Percentiles rank a stretch among this genome's conserved stretches.
Conservation (phyloP, 2,113 vertebrate species). For the Tragulus kanchil region DNA sequence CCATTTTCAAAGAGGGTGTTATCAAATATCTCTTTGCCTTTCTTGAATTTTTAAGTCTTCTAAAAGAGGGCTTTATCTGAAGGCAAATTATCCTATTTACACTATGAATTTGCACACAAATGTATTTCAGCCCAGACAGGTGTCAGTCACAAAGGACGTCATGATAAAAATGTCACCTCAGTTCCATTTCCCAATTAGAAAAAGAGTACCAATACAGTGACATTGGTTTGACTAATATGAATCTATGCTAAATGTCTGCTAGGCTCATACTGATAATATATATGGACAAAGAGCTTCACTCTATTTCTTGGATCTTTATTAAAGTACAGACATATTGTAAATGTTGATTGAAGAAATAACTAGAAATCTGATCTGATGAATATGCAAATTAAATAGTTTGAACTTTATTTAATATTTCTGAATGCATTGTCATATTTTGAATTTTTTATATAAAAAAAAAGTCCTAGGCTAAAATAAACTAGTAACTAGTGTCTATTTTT, state of each 20-base stretch:
- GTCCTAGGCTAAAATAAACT: slow-evolving; percentile 35
- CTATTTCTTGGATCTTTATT: slow-evolving; percentile 79
- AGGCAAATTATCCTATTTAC: slow-evolving; percentile 65
- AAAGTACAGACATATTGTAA: slow-evolving; percentile 73
- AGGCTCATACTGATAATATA: slow-evolving; percentile 78
- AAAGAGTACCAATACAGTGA: slow-evolving; percentile 71
- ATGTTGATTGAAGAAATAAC: slow-evolving; percentile 82
- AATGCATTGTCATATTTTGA: slow-evolving; percentile 69
- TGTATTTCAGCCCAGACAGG: slow-evolving; percentile 59
- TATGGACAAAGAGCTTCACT: slow-evolving; percentile 72
- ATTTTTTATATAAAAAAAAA: slow-evolving; percentile 69
- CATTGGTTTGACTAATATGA: slow-evolving; percentile 79
- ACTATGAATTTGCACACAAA: slow-evolving; percentile 22
- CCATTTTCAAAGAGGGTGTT: slow-evolving; percentile 6
- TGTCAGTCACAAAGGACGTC: slow-evolving; percentile 72
- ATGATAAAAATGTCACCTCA: slow-evolving; percentile 76
- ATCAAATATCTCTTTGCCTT: background rate
- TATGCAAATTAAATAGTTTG: slow-evolving; percentile 79
- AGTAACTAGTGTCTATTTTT: background rate
- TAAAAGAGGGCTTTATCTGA: slow-evolving; percentile 53
- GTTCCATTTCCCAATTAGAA: slow-evolving; percentile 80
- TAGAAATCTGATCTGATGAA: slow-evolving; percentile 81
- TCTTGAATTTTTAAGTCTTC: background rate
- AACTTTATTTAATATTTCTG: slow-evolving; percentile 85
- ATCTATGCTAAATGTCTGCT: slow-evolving; percentile 67